These are phyloP conservation scores for Clarias macrocephalus DNA, from an alignment of 2,113 vertebrate genomes.

Conservation along the genomic window DNA sequence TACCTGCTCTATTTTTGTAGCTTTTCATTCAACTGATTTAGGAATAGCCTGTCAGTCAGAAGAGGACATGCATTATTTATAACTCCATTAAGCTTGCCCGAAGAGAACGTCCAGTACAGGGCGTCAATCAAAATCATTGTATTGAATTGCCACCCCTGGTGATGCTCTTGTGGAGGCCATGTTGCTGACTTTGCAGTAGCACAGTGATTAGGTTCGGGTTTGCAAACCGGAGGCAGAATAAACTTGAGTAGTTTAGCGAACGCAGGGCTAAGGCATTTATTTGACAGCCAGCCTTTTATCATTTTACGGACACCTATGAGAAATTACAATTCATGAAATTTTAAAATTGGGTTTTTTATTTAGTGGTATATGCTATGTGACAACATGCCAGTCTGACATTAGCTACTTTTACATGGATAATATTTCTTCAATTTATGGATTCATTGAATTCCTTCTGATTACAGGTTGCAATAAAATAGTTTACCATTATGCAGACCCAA, in stretches of 20 bases:
- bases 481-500: no score
- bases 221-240: neutral
- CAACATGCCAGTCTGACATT: neutral
- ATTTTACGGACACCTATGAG: neutral
- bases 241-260: neutral
- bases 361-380: neutral
- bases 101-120: constrained; percentile 4
- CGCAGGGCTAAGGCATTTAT: neutral
- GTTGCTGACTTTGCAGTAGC: constrained; percentile 12
- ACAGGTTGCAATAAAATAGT: no score
- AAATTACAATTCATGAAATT: neutral
- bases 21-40: neutral
- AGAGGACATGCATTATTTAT: constrained; percentile 55
- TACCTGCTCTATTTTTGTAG: neutral
- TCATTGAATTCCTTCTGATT: no score
- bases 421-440: no score
- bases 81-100: constrained; percentile 33
- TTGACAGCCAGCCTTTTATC: neutral
- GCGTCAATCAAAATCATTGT: constrained; percentile 47
- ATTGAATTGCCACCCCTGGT: constrained; percentile 38
- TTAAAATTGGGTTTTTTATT: neutral
- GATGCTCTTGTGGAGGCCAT: constrained; percentile 15
- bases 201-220: neutral
- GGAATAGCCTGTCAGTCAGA: constrained; percentile 16
- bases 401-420: no score